Evolutionary conservation across 1,140 invertebrate species (phyloP), one percentile per base, ranked within the genome.

Genomic region (Elymnias hypermnestra): DNA sequence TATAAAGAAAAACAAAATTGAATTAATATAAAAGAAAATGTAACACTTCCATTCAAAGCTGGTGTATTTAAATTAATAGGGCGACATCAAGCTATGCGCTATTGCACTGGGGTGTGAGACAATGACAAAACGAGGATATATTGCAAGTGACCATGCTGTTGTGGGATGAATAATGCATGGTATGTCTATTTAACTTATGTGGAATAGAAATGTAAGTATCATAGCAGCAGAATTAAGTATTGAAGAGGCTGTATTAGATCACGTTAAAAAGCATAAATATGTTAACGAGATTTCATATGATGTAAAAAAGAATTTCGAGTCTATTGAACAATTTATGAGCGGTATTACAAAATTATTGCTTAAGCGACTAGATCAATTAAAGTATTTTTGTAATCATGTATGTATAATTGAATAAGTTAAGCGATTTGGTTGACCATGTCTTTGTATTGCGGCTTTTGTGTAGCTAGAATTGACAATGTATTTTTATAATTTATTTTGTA

Each of bases 41-140:
- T 40, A 49, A 70, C 63, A 81, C 57, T 38, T 71, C 59, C 71
- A 81, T 65, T 63, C 45, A 73, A 76, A 78, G 74, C 74, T 39
- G 49, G 72, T 76, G 72, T 57, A 55, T 47, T 15, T 33, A 33
- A 15, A 56, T 72, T 73, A 62, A 51, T 37, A 46, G 39, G 45
- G 17, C 40, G 15, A 42, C 19, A 17, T 36, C 42, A 45, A 36
- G 42, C 42, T 19, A 0, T 21, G 17, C 17, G 9, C 25, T 26
- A 26, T 26, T 26, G 25, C 33, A 36, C 33, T 36, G 9, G 3
- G n/a, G 10, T 36, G 18, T 36, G 9, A 36, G 4, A 36, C 15
- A 10, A 19, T 10, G 9, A 10, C 17, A 21, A 36, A 12, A 7
- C n/a, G 12, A 13, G 18, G 10, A 22, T 7, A 39, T 26, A 25